Evolutionary conservation across 1,140 invertebrate species (phyloP).

Genomic region (Apis florea): DNA sequence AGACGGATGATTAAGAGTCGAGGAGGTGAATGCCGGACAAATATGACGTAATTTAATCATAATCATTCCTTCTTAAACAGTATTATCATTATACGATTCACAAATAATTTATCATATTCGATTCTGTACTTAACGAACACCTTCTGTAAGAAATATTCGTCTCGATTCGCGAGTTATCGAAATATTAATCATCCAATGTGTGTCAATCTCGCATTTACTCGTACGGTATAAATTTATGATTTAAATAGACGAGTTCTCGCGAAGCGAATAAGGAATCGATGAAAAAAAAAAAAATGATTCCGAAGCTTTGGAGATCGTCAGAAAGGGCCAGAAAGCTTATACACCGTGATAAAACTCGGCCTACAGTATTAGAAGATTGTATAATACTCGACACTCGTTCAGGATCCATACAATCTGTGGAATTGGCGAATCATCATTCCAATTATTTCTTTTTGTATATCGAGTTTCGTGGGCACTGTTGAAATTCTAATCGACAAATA

Average conservation of each 20-base stretch:
- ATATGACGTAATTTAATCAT: not conserved
- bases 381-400: slow-evolving; percentile 26
- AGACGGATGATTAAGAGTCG: not conserved
- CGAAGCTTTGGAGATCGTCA: not conserved
- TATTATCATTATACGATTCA: not conserved
- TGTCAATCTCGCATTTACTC: slow-evolving; percentile 3
- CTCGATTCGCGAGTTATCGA: slow-evolving; percentile 44
- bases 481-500: not conserved
- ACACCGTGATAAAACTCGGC: slow-evolving; percentile 62
- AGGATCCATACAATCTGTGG: not conserved
- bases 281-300: not conserved
- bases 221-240: not conserved
- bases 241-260: not conserved
- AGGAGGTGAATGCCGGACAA: not conserved
- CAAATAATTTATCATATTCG: slow-evolving; percentile 4
- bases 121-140: slow-evolving; percentile 50
- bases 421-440: not conserved
- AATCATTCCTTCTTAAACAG: not conserved
- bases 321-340: slow-evolving; percentile 10
- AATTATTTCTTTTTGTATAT: not conserved
- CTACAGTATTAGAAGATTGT: slow-evolving; percentile 56
- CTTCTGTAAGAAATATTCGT: slow-evolving; percentile 23
- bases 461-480: not conserved
- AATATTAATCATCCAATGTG: slow-evolving; percentile 30
- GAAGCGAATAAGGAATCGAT: not conserved